Evolutionary conservation across 2,113 vertebrate genomes (phyloP).

Genomic region (Hoplias malabaricus): DNA sequence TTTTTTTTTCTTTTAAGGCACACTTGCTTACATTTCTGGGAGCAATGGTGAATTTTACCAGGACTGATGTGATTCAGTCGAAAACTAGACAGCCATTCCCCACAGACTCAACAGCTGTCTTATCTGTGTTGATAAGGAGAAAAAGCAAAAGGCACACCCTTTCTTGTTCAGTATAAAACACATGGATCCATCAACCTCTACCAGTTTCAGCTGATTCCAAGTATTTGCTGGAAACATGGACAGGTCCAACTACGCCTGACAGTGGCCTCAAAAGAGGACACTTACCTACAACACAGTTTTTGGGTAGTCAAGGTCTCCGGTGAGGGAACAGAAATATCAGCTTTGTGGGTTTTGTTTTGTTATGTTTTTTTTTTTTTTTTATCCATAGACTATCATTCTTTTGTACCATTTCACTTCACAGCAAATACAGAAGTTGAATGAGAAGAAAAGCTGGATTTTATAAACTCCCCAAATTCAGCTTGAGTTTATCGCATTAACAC

Average conservation of each 20-base stretch:
- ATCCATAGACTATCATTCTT: background rate
- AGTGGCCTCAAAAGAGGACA: background rate
- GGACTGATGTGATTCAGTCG: background rate
- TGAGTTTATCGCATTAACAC: background rate
- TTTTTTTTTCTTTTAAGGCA: background rate
- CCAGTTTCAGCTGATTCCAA: background rate
- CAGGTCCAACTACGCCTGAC: background rate
- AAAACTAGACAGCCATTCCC: slow-evolving; percentile 25
- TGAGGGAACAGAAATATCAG: background rate
- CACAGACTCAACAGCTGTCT: background rate
- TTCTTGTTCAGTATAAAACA: background rate
- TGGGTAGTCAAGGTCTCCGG: background rate
- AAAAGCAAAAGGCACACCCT: background rate
- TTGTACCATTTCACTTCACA: background rate
- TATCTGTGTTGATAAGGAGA: background rate
- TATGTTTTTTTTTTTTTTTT: background rate
- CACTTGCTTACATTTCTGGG: slow-evolving; percentile 25
- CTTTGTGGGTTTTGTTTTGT: background rate
- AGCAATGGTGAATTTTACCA: slow-evolving; percentile 8
- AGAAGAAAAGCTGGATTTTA: background rate
- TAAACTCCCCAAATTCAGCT: background rate
- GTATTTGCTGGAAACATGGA: background rate
- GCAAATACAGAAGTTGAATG: background rate
- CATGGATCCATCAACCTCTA: background rate
- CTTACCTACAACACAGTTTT: background rate